Conservation (phyloP, 2,113 vertebrate species). For the Chlamydotis undulata region DNA sequence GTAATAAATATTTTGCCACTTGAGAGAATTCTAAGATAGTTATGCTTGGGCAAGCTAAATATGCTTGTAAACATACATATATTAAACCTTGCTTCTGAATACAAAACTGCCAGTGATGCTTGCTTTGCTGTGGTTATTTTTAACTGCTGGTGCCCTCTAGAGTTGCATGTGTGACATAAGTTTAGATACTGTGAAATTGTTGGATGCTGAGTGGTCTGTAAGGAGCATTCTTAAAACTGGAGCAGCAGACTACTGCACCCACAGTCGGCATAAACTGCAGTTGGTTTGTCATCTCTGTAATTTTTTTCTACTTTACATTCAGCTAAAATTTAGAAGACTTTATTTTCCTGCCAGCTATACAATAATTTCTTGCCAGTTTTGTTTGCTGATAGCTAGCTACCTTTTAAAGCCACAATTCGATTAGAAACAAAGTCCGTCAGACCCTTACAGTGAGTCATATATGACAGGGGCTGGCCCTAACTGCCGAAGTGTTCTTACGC, state of each 20-base stretch:
- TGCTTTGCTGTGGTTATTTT: background rate
- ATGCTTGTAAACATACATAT: fast-evolving
- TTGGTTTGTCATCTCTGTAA: background rate
- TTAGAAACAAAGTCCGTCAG: background rate
- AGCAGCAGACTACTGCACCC: background rate
- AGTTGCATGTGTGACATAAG: background rate
- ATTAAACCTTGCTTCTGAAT: background rate
- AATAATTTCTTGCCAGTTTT: background rate
- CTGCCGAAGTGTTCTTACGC: background rate
- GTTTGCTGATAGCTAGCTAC: background rate
- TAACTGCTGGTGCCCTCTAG: constrained; percentile 44
- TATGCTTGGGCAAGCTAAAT: background rate
- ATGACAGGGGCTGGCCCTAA: background rate
- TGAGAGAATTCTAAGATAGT: background rate
- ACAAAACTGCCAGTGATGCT: fast-evolving
- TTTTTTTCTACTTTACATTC: background rate
- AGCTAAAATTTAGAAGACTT: background rate
- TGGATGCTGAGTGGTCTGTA: background rate
- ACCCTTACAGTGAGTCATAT: background rate
- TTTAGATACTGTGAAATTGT: background rate
- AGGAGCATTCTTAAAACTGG: background rate
- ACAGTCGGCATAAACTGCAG: too few species aligned
- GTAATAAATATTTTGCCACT: constrained; percentile 70
- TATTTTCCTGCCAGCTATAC: background rate
- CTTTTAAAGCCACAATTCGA: background rate